Evolutionary conservation across 2,888 invertebrate species (phyloP), one percentile per base, ranked within the genome.

Genomic region (Watsonalla cultraria): DNA sequence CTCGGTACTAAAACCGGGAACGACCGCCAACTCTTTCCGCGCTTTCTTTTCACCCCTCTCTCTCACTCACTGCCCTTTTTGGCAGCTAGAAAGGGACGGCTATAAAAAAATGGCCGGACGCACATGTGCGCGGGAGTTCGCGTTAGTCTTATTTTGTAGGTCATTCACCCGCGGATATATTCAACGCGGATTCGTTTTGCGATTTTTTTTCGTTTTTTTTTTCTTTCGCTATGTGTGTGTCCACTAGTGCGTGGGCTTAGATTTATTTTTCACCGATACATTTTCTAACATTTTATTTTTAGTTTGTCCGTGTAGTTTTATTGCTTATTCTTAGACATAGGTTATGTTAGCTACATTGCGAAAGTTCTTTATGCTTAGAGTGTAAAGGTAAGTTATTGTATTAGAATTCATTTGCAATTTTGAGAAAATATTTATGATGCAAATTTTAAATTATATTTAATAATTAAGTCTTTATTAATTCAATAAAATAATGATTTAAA

Each of bases 131-230:
- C 83, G 76, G 65, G 83, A 78, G 82, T 73, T 69, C 65, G 75
- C 80, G 76, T 86, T 89, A 82, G 86, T 86, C 80, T 88, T 90
- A 80, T 87, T 90, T 89, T 90, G 87, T 82, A 78, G 87, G 84
- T 88, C 88, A 79, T 88, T 90, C 76, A 74, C 86, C 49, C 89
- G 80, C 78, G 82, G 78, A 79, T 80, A 81, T 86, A 84, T 88
- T 86, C 82, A 84, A 35, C 39, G 49, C 37, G 33, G 49, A 37
- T 49, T 49, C 76, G 73, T 71, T 70, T 75, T 68, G 76, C 67
- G 64, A 61, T 71, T 71, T 79, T 76, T 69, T 69, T 67, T 71
- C 80, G 80, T 82, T 80, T 77, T 72, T 66, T 64, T 72, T 72
- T 77, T 80, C 82, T 82, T 80, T 72, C 69, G 76, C 72, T 70